Conservation (phyloP, 2,888 invertebrate genomes). For the Drosophila recens region DNA sequence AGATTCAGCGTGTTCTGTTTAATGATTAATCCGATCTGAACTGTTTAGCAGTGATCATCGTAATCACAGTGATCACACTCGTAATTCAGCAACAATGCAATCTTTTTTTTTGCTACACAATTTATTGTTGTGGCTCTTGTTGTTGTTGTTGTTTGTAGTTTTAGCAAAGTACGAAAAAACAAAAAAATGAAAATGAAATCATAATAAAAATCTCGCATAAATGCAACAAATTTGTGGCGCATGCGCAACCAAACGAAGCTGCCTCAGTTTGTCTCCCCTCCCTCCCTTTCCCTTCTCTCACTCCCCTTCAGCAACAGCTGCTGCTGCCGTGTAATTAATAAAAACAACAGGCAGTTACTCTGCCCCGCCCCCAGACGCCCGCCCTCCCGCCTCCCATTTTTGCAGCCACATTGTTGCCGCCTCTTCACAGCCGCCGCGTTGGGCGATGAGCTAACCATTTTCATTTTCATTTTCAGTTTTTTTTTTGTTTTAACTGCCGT, state of each 20-base stretch:
- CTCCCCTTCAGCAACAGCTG: constrained; percentile 14
- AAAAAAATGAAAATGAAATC: constrained; percentile 66
- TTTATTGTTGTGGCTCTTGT: constrained; percentile 30
- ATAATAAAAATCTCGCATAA: constrained; percentile 81
- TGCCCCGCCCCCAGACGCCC: constrained; percentile 13
- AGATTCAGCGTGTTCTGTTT: not conserved
- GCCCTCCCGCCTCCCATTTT: constrained; percentile 18
- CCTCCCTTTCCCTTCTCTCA: not conserved
- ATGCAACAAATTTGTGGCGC: constrained; percentile 82
- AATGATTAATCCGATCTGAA: not conserved
- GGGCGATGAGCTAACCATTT: constrained; percentile 70
- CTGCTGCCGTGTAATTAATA: constrained; percentile 73
- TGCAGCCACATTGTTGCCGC: constrained; percentile 43
- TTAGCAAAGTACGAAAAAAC: constrained; percentile 40
- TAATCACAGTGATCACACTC: constrained; percentile 29
- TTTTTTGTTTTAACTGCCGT: constrained; percentile 65
- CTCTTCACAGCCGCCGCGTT: constrained; percentile 22
- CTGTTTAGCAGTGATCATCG: constrained; percentile 8
- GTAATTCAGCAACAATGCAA: constrained; percentile 46
- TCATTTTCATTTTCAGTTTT: constrained; percentile 29
- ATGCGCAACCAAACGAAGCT: constrained; percentile 75
- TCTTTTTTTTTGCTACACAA: constrained; percentile 31
- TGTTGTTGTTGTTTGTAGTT: constrained; percentile 31
- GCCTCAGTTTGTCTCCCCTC: constrained; percentile 14
- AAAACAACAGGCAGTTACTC: constrained; percentile 72